Evolutionary conservation across 2,113 vertebrate genomes (phyloP), one percentile per base, ranked within the genome.

Genomic region (Alligator sinensis): DNA sequence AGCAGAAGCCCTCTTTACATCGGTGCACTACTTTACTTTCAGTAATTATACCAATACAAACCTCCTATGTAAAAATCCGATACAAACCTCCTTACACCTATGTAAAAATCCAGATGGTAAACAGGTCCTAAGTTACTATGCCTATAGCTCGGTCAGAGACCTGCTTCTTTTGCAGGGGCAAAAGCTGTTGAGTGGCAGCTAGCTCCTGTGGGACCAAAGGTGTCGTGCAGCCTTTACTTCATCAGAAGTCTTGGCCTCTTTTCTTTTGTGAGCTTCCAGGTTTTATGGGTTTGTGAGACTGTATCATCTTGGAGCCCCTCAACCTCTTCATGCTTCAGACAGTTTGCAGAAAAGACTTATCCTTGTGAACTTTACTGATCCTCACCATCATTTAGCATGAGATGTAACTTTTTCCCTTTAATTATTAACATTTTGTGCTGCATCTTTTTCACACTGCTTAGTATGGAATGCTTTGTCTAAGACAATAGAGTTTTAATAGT

Each of bases 381-480:
- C 6, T 8, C 28, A 66, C 16, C 64, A 19, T 25, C 78, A 1
- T 76, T 92, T 78, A 62, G 62, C 16, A 38, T 92, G 82, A 72
- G 57, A 95, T 84, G 68, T 79, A 77, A 84, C 22, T 61, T 88
- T 60, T 68, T 60, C 66, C 84, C 91, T 22, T 74, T 74, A 91
- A 54, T 62, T 90, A n/a, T 77, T 90, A 82, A 76, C 88, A 90
- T 77, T 47, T 92, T 94, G 79, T 87, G 72, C 58, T 87, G 79
- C 28, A 5, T 81, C 90, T 30, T 94, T 82, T 66, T 38, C 38
- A 61, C 75, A 76, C 54, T 92, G 90, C 79, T 89, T 95, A 88
- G 95, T 94, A 93, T 88, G 90, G 79, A 92, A 93, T 92, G 85
- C 79, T 90, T 92, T 58, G 74, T 92, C 90, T 10, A 58, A 95